These are phyloP conservation scores for Pagrus major DNA, from an alignment of 2,113 vertebrate genomes.

Conservation along the genomic window DNA sequence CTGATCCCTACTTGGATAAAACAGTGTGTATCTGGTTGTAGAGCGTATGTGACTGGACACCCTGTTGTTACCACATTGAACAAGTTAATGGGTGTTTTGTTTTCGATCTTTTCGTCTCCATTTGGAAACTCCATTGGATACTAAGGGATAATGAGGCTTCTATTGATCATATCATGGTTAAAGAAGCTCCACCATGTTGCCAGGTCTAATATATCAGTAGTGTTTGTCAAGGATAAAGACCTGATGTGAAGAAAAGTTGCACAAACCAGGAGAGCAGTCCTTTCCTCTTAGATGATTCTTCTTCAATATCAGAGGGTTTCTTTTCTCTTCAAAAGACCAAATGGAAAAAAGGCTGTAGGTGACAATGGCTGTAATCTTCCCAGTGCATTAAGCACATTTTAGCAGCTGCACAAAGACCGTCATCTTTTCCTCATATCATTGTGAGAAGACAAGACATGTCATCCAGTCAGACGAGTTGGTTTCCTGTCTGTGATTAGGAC, in stretches of 20 bases:
- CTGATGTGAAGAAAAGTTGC: neutral
- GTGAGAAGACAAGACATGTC: conserved; percentile 26
- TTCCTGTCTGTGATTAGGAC: conserved; percentile 57
- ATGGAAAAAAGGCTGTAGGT: neutral
- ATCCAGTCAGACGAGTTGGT: conserved; percentile 40
- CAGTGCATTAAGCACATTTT: conserved; percentile 8
- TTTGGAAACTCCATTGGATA: conserved; percentile 25
- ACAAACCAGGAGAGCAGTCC: neutral
- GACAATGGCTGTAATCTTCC: conserved; percentile 26
- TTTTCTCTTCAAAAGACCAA: neutral
- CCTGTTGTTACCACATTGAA: neutral
- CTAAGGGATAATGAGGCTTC: conserved; percentile 40
- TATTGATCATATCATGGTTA: conserved; percentile 39
- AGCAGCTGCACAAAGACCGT: neutral
- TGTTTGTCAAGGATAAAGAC: conserved; percentile 19
- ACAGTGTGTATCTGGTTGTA: neutral
- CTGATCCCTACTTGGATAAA: neutral
- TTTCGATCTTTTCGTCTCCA: conserved; percentile 12
- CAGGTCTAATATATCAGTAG: conserved; percentile 10
- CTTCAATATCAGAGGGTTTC: conserved; percentile 1
- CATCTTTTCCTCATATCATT: neutral
- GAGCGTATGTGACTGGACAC: neutral
- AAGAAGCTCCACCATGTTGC: conserved; percentile 34
- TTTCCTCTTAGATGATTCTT: neutral
- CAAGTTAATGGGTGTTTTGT: conserved; percentile 25